Evolutionary conservation across 2,113 vertebrate species (phyloP), one percentile per base, ranked within the genome.

Genomic region (Corythaeola cristata): DNA sequence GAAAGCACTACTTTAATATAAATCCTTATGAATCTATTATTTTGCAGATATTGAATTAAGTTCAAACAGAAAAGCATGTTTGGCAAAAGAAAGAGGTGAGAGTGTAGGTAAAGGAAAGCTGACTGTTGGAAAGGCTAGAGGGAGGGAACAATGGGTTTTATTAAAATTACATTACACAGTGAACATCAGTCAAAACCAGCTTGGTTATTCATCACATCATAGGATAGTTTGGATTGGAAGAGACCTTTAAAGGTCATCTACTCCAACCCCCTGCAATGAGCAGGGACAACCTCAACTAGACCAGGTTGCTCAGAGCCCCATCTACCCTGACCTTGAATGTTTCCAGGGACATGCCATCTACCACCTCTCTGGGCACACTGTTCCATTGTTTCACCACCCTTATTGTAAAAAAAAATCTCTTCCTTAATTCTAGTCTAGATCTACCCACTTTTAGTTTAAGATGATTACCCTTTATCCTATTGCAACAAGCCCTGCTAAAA

Each of bases 1-100:
- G 56, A 93, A 94, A 64, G 19, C 20, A 77, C 37, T 83, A 62
- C 77, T 93, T 89, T 88, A 94, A 73, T 85, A 93, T 67, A 82
- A 94, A 92, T 50, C 62, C 58, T 53, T 76, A n/a, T 56, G 39
- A 95, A 87, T 85, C 52, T 72, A 72, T 89, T 95, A 75, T 85
- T 85, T 89, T 73, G 27, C 62, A 93, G 78, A 53, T 79, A 58
- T 11, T 41, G 64, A 93, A 92, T 77, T 79, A 93, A 76, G 23
- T 82, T 83, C 49, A 79, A 87, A 94, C 58, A 79, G 39, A 90
- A 92, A 84, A 75, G 6, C 1, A 2, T 45, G 35, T 68, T 75
- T 88, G 81, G 91, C 62, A 85, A 88, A 87, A 85, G 62, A 85
- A 85, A 92, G 17, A 21, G 69, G 59, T 90, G 58, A 84, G 45